Percentiles rank a stretch among this genome's conserved stretches.
phyloP scores from a whole-genome alignment of 2,888 invertebrate species.

The Dyspetes luteomarginatus region DNA sequence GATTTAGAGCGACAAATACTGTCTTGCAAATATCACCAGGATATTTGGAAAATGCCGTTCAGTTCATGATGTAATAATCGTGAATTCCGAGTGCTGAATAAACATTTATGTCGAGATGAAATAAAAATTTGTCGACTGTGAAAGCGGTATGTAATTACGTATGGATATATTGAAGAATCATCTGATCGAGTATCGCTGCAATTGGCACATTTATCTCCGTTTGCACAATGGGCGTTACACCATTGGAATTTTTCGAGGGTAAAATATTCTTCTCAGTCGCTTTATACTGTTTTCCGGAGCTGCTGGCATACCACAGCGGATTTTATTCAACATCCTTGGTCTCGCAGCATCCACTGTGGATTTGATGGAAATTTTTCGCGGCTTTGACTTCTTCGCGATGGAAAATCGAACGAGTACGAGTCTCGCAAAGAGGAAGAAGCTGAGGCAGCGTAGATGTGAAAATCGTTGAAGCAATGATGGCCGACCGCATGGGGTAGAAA shows the following conservation, averaged over 20 bases:
- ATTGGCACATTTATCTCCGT: conserved; percentile 30
- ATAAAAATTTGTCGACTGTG: conserved; percentile 8
- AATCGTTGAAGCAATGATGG: conserved; percentile 30
- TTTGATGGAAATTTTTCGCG: conserved; percentile 64
- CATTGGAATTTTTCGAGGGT: conserved; percentile 23
- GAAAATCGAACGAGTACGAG: conserved; percentile 52
- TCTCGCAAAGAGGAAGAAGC: not conserved
- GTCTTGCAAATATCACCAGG: no score
- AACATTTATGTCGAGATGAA: not conserved
- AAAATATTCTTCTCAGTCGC: conserved; percentile 1
- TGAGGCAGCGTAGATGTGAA: conserved; percentile 5
- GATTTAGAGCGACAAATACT: no score
- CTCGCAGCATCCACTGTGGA: not conserved
- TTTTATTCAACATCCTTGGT: conserved; percentile 47
- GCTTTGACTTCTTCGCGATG: conserved; percentile 36
- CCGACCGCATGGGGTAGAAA: conserved; percentile 50
- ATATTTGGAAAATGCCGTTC: no score
- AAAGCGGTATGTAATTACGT: no score
- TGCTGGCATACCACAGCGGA: conserved; percentile 15
- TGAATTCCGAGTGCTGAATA: not conserved
- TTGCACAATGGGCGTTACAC: not conserved
- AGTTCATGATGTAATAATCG: not conserved
- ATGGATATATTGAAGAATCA: conserved; percentile 9
- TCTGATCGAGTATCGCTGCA: conserved; percentile 12
- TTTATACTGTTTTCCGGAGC: conserved; percentile 23